Percentiles rank a stretch among this genome's conserved stretches.
Evolutionary conservation across 2,113 vertebrate species (phyloP).

Genomic region (Phyllostomus hastatus): DNA sequence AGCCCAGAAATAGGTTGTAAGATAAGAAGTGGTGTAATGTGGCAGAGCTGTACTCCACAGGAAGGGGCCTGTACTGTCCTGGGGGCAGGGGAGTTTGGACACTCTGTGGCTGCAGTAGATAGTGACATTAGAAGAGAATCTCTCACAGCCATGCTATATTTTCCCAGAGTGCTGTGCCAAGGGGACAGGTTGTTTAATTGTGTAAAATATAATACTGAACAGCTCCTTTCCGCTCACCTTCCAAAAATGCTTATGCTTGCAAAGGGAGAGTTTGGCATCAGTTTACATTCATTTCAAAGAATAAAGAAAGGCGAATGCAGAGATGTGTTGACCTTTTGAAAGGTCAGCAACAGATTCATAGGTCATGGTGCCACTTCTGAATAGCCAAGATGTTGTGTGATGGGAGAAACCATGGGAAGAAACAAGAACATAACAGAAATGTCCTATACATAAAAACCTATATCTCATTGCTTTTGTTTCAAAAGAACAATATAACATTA

Average conservation of each 20-base stretch:
- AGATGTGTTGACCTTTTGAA: conserved; percentile 82
- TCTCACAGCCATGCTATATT: conserved; percentile 58
- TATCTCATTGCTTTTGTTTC: conserved; percentile 10
- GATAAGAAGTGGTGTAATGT: background rate
- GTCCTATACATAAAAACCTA: background rate
- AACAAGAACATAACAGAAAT: background rate
- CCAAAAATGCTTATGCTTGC: conserved; percentile 72
- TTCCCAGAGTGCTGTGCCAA: conserved; percentile 46
- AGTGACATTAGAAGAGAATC: conserved; percentile 45
- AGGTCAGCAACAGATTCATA: conserved; percentile 80
- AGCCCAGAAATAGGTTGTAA: background rate
- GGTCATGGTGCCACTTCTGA: conserved; percentile 73
- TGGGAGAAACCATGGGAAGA: background rate
- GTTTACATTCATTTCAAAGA: conserved; percentile 77
- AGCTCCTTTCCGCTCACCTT: conserved; percentile 66
- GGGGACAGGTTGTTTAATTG: conserved; percentile 60
- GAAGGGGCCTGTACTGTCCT: background rate
- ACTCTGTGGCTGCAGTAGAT: conserved; percentile 7
- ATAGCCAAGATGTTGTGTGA: background rate
- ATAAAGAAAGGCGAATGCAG: conserved; percentile 80
- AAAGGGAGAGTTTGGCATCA: conserved; percentile 78
- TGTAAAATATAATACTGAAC: conserved; percentile 62
- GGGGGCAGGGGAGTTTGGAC: background rate
- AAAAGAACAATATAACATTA: background rate
- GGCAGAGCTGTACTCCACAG: background rate